Evolutionary conservation across 2,113 vertebrate genomes (phyloP), one percentile per base, ranked within the genome.

Genomic region (Gambusia affinis): DNA sequence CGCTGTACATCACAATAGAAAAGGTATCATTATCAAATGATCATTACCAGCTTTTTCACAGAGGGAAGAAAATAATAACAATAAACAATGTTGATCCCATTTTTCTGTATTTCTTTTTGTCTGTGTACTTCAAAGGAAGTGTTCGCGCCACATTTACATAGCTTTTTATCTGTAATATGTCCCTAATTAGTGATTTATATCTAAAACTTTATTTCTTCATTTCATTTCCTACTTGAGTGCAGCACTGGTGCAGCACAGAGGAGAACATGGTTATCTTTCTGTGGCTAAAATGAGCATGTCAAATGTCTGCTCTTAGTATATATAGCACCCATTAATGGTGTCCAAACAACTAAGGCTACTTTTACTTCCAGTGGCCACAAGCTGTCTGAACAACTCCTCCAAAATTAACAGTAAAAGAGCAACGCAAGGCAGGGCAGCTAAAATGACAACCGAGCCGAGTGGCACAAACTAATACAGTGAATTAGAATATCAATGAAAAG

Each of bases 11-110:
- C 81, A 84, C 76, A 85, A 87, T 76, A 77, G 85, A 66, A 67
- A 78, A 78, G 88, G 85, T 90, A 89, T 91, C 87, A 83, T 91
- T 88, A 90, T 88, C 87, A 85, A 82, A 89, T 86, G 77, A 90
- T 93, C 84, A 91, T 91, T 88, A 92, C 85, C 80, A 82, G 76
- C 79, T 82, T 64, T 85, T 64, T 85, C 77, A 27, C 67, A 15
- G 76, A 87, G 57, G 70, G 73, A 69, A 82, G 76, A 67, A 12
- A 17, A 33, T 22, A 80, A 71, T 8, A 64, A 69, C 7, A n/a
- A 67, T 60, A 70, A 81, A 73, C 76, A n/a, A 60, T 60, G 47
- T 76, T 60, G 51, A 83, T 87, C 81, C 75, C 81, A 88, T 76
- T 44, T 78, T 79, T 47, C 44, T 19, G 44, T 17, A 0, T 35